Evolutionary conservation across 2,113 vertebrate genomes (phyloP), one percentile per base, ranked within the genome.

Genomic region (Spilogale gracilis): DNA sequence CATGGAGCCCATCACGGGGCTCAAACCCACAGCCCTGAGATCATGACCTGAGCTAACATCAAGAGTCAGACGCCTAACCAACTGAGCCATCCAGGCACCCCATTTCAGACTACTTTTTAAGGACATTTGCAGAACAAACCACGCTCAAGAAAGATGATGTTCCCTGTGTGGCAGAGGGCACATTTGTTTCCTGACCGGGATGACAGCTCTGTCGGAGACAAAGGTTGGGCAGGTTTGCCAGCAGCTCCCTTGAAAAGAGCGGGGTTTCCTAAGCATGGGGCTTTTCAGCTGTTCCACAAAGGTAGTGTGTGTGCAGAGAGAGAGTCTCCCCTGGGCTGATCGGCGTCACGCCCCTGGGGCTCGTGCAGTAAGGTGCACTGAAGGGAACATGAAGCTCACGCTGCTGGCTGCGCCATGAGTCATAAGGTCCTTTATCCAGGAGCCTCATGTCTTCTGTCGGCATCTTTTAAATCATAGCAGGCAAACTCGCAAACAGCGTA

Each of bases 381-480:
- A 6, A 0, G 5, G 32, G 45, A 56, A 16, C 23, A 0, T 0
- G 48, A 48, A 54, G 5, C 30, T 18, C 23, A 6, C 1, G 52
- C 18, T 9, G 61, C 60, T 0, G 8, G 87, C 48, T 69, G 1
- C 10, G 5, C 21, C 11, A 20, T 45, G 80, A 32, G 76, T 32
- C 2, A 20, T 38, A 30, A 23, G n/a, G 76, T 9, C 23, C 56
- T 88, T 27, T 25, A 48, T 23, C 48, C 56, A 6, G 52, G 61
- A 45, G 54, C 38, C 87, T 48, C 38, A 0, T 2, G 9, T 52
- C 38, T 83, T 38, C 50, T 4, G 45, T 50, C n/a, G 27, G 73
- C 38, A n/a, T 25, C 27, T 43, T 43, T 63, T 50, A 61, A 16
- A 8, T 20, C 2, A 18, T 2, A 50, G 74, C 48, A 80, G 30